Evolutionary conservation across 2,113 vertebrate species (phyloP).

Genomic region (Haemorhous mexicanus): DNA sequence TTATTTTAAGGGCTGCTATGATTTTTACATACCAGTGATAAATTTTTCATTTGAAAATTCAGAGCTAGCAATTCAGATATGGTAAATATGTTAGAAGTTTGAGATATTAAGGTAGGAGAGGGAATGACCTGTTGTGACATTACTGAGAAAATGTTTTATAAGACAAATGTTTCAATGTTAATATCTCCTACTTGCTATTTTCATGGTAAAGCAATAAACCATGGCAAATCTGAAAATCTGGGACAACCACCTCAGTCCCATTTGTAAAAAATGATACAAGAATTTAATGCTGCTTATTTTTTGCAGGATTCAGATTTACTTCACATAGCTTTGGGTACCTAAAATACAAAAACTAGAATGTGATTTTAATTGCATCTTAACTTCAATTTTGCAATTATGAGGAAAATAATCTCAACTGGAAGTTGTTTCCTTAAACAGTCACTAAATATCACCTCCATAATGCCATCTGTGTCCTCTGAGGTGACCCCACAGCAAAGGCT

Average conservation of each 20-base stretch:
- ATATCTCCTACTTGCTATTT: not conserved
- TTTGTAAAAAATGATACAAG: not conserved
- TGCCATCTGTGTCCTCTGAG: not conserved
- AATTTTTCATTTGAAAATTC: not conserved
- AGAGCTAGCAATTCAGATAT: not conserved
- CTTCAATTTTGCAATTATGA: not conserved
- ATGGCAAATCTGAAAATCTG: not conserved
- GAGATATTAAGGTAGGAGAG: not conserved
- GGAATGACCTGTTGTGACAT: not conserved
- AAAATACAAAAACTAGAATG: not conserved
- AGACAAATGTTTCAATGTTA: not conserved
- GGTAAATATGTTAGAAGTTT: not conserved
- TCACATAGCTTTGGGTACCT: not conserved
- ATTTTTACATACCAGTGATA: not conserved
- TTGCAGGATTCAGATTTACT: not conserved
- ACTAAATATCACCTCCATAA: not conserved
- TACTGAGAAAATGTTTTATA: not conserved
- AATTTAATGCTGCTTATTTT: not conserved
- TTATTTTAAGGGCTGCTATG: not conserved
- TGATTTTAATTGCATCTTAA: not conserved
- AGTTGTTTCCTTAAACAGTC: not conserved
- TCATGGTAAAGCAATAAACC: not conserved
- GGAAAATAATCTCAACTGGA: accelerated
- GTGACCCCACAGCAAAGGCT: not conserved
- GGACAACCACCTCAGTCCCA: not conserved